Evolutionary conservation across 2,888 invertebrate species (phyloP), one percentile per base, ranked within the genome.

Genomic region (Oscheius sp.): DNA sequence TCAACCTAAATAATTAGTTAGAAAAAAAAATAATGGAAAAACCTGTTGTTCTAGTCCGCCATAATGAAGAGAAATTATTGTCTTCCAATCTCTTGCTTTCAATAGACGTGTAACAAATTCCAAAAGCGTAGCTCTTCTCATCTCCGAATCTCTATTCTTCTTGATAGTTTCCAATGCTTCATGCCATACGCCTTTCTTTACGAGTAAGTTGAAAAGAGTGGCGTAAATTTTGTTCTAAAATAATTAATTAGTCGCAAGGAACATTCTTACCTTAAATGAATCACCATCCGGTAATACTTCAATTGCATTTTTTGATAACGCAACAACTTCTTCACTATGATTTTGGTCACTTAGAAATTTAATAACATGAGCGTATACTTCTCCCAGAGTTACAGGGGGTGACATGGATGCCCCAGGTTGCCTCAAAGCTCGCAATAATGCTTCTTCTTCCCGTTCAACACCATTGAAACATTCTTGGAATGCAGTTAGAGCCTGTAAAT

Each of bases 141-240:
- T 53, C 18, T 29, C 53, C 1, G 13, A 7, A 21, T 72, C 66
- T 45, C 52, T 69, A 23, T 68, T 73, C 35, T 46, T 56, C 18
- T 49, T 73, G 16, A 73, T 59, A n/a, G 46, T 69, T 7, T 52
- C 76, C 7, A 86, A 63, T 5, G 86, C 85, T 56, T 85, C 76
- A 41, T 70, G 71, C 78, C 80, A 86, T 23, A 77, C 73, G 16
- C 74, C 74, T 0, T 71, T 63, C 6, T 53, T 46, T n/a, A 85
- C 71, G 45, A 82, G 66, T 25, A 83, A 84, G 27, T 75, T 85
- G 76, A 85, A 86, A 18, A 86, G 76, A 3, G 80, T 81, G 21
- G 80, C 82, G 23, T 83, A 79, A 45, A 86, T 80, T 41, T 72
- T 61, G 58, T 69, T 66, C 79, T 77, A 68, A 53, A 68, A 66